phyloP scores from a whole-genome alignment of 1,140 invertebrate genomes.

The Aphaenogaster floridana region DNA sequence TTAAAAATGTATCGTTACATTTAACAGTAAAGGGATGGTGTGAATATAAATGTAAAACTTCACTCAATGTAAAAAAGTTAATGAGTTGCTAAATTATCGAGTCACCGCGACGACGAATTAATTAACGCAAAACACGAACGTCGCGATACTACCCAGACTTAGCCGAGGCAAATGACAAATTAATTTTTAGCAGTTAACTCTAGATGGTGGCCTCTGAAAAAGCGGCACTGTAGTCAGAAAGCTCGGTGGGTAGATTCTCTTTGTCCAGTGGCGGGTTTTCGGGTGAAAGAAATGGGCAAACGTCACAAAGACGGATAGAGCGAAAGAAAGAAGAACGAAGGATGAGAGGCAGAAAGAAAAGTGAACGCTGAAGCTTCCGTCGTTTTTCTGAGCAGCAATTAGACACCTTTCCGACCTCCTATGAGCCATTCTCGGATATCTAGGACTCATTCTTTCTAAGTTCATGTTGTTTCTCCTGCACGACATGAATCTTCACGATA shows the following conservation, averaged over 20 bases:
- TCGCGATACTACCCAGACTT: constrained; percentile 26
- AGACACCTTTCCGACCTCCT: constrained; percentile 47
- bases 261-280: constrained; percentile 16
- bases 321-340: constrained; percentile 1
- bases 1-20: constrained; percentile 18
- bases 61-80: constrained; percentile 45
- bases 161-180: constrained; percentile 49
- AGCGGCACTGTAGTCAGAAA: constrained; percentile 42
- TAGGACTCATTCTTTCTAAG: constrained; percentile 28
- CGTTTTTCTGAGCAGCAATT: constrained; percentile 63
- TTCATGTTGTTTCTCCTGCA: neutral
- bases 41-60: constrained; percentile 32
- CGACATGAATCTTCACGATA: neutral
- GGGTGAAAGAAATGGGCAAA: constrained; percentile 3
- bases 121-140: constrained; percentile 53
- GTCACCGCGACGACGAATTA: constrained; percentile 48
- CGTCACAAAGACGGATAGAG: constrained; percentile 59
- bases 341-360: constrained; percentile 28
- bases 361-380: constrained; percentile 48
- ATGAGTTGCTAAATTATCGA: constrained; percentile 63
- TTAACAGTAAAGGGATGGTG: neutral
- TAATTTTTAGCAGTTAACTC: constrained; percentile 62
- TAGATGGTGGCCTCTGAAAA: neutral
- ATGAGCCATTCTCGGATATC: constrained; percentile 27
- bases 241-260: constrained; percentile 45